phyloP scores from a whole-genome alignment of 2,113 vertebrate genomes.

The Thamnaconus septentrionalis region DNA sequence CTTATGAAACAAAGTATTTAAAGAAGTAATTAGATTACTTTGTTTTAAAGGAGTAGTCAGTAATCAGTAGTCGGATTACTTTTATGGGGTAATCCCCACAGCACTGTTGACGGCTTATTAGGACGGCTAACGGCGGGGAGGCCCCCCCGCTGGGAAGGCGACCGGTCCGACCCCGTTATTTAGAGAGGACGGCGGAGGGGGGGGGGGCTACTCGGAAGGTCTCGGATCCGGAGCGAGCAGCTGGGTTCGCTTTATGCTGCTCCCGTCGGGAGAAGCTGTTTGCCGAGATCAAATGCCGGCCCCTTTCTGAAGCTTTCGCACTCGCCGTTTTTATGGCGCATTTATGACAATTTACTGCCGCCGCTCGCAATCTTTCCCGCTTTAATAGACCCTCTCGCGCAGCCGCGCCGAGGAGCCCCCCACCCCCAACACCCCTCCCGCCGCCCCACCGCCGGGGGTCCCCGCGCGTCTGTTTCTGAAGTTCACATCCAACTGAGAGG shows the following conservation, averaged over 20 bases:
- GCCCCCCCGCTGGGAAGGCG: constrained; percentile 44
- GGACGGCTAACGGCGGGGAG: constrained; percentile 57
- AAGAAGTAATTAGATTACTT: no score
- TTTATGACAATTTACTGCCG: not conserved
- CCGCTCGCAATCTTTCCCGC: not conserved
- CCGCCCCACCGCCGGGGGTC: constrained; percentile 8
- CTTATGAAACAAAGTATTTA: no score
- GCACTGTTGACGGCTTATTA: constrained; percentile 62
- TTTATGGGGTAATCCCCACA: no score
- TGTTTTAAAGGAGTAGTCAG: no score
- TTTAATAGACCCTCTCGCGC: no score
- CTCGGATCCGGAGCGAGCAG: constrained; percentile 16
- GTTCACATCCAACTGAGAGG: constrained; percentile 59
- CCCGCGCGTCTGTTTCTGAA: constrained; percentile 52
- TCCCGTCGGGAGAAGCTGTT: constrained; percentile 9
- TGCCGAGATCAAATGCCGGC: constrained; percentile 2
- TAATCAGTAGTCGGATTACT: no score
- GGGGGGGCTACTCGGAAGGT: constrained; percentile 20
- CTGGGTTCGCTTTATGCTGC: constrained; percentile 8
- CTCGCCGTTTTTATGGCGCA: not conserved
- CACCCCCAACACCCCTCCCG: no score
- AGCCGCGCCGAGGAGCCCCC: no score
- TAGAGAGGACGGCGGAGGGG: constrained; percentile 9
- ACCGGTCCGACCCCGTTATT: constrained; percentile 37
- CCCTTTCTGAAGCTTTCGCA: constrained; percentile 9